Evolutionary conservation across 2,888 invertebrate species (phyloP).

Genomic region (Lathronympha strigana): DNA sequence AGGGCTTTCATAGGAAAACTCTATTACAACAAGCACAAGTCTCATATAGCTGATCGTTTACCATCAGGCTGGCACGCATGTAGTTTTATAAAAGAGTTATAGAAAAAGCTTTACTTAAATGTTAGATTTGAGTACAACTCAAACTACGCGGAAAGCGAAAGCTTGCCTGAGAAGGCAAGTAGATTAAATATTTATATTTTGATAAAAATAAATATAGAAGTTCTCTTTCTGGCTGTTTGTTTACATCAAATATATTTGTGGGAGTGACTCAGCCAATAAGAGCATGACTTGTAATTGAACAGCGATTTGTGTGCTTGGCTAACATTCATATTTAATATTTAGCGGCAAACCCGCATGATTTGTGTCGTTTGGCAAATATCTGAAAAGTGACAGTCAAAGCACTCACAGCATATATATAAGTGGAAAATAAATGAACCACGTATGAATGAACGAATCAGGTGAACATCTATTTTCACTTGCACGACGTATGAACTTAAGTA

Average conservation of each 20-base stretch:
- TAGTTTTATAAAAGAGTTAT: neutral
- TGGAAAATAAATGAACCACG: slow-evolving; percentile 15
- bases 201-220: slow-evolving; percentile 7
- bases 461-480: neutral
- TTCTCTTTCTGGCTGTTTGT: slow-evolving; percentile 35
- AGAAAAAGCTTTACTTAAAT: too few relatives aligned
- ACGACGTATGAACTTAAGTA: neutral
- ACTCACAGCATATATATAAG: slow-evolving; percentile 8
- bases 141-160: too few relatives aligned
- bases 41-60: neutral
- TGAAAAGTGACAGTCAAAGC: slow-evolving; percentile 39
- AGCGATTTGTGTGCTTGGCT: slow-evolving; percentile 51
- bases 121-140: too few relatives aligned
- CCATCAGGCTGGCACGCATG: neutral
- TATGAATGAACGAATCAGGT: slow-evolving; percentile 18
- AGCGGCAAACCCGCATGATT: slow-evolving; percentile 52
- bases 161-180: too few relatives aligned
- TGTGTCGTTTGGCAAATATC: slow-evolving; percentile 56
- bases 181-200: slow-evolving; percentile 1
- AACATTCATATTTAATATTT: slow-evolving; percentile 46
- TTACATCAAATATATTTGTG: slow-evolving; percentile 41
- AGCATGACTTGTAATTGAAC: slow-evolving; percentile 39
- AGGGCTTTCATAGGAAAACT: neutral
- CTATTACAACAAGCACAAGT: too few relatives aligned
- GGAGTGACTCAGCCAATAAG: slow-evolving; percentile 32